phyloP scores from a whole-genome alignment of 2,113 vertebrate genomes.

The Toxotes jaculatrix region DNA sequence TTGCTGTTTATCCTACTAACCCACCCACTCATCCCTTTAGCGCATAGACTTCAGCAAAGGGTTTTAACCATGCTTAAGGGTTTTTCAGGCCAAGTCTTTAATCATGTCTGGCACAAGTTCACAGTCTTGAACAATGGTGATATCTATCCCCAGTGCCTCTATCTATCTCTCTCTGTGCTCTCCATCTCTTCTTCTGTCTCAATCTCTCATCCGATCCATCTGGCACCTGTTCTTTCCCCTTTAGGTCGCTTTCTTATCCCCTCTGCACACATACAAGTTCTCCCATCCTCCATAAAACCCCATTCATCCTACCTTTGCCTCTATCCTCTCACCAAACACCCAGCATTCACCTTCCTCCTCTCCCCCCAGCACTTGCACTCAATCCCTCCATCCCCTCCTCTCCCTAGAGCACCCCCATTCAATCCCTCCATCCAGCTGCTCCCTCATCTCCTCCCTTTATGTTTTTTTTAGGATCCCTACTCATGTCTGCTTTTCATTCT shows the following conservation, averaged over 20 bases:
- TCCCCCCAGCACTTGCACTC: slow-evolving; percentile 30
- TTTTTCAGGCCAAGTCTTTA: slow-evolving; percentile 62
- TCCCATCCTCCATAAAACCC: slow-evolving; percentile 57
- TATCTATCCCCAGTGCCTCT: slow-evolving; percentile 33
- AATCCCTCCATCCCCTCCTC: slow-evolving; percentile 37
- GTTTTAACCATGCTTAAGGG: slow-evolving; percentile 64
- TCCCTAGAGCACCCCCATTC: slow-evolving; percentile 15
- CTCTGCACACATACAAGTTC: slow-evolving; percentile 52
- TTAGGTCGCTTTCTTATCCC: slow-evolving; percentile 73
- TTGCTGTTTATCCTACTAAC: slow-evolving; percentile 62
- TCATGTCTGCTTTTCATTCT: neutral
- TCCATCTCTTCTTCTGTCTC: slow-evolving; percentile 48
- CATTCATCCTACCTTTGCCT: slow-evolving; percentile 61
- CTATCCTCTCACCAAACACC: slow-evolving; percentile 36
- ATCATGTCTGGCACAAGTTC: slow-evolving; percentile 70
- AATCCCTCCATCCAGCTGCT: slow-evolving; percentile 55
- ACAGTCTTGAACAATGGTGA: slow-evolving; percentile 55
- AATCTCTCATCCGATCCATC: slow-evolving; percentile 54
- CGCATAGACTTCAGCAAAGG: slow-evolving; percentile 42
- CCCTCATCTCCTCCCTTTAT: slow-evolving; percentile 17
- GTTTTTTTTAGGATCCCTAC: slow-evolving; percentile 22
- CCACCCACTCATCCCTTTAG: slow-evolving; percentile 72
- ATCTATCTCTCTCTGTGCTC: slow-evolving; percentile 38
- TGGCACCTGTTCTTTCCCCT: slow-evolving; percentile 64
- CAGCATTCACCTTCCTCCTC: slow-evolving; percentile 33